Percentiles rank a stretch among this genome's conserved stretches.
Evolutionary conservation across 2,888 invertebrate species (phyloP).

Genomic region (Gisinianus flammeolus): DNA sequence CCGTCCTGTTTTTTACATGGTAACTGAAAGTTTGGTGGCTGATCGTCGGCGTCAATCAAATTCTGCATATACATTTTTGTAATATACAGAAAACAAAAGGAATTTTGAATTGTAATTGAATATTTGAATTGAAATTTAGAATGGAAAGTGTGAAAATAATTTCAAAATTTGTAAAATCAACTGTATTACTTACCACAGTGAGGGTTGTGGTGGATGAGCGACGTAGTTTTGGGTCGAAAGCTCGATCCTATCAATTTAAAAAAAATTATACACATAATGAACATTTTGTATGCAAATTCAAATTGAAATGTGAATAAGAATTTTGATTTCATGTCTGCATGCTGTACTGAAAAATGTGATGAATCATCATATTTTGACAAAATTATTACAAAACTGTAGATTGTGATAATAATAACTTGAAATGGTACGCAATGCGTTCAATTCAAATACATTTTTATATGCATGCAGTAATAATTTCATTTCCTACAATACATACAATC

Average conservation of each 20-base stretch:
- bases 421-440: background rate
- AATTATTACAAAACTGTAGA: constrained; percentile 11
- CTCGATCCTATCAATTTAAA: constrained; percentile 83
- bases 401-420: background rate
- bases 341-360: background rate
- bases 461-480: too few relatives aligned
- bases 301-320: background rate
- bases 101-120: too few relatives aligned
- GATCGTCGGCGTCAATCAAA: constrained; percentile 38
- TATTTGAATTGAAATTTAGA: too few relatives aligned
- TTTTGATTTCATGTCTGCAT: background rate
- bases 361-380: background rate
- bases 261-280: too few relatives aligned
- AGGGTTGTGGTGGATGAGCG: constrained; percentile 83
- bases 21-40: constrained; percentile 41
- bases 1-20: constrained; percentile 72
- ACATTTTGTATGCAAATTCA: background rate
- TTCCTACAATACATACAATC: too few relatives aligned
- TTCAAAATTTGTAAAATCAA: too few relatives aligned
- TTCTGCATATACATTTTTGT: too few relatives aligned
- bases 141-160: too few relatives aligned
- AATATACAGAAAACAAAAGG: too few relatives aligned
- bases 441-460: too few relatives aligned
- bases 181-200: constrained; percentile 74
- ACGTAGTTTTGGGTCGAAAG: constrained; percentile 76